Conservation (phyloP, 2,113 vertebrate genomes). For the Coracopsis vasa region DNA sequence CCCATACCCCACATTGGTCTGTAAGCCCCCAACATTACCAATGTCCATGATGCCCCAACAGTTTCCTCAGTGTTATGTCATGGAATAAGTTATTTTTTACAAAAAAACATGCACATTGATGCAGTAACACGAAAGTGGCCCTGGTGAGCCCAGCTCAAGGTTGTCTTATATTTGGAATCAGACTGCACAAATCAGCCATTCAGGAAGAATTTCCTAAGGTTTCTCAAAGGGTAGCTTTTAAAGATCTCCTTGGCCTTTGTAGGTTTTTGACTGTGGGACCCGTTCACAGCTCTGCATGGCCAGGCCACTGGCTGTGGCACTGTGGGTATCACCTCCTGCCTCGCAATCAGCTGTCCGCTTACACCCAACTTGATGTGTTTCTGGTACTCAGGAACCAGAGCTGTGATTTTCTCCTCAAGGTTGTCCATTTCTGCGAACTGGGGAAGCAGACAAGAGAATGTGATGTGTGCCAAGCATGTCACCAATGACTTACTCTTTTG, state of each 20-base stretch:
- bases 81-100: background rate
- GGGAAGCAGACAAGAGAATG: background rate
- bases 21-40: fast-evolving
- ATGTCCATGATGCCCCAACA: background rate
- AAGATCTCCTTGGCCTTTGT: background rate
- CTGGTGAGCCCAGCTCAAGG: background rate
- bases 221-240: background rate
- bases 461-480: background rate
- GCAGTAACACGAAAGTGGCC: fast-evolving
- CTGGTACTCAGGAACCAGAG: fast-evolving
- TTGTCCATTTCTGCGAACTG: fast-evolving
- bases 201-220: background rate
- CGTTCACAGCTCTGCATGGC: background rate
- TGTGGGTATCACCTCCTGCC: background rate
- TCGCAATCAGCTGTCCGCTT: fast-evolving
- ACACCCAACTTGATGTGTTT: fast-evolving
- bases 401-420: background rate
- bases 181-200: background rate
- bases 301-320: fast-evolving
- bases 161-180: background rate
- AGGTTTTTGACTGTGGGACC: background rate
- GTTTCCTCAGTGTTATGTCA: background rate
- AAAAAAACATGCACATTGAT: no score
- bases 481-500: background rate
- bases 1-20: background rate